Evolutionary conservation across 2,797 vertebrate genomes (phyloP).

Genomic region (Cyclura pinguis): DNA sequence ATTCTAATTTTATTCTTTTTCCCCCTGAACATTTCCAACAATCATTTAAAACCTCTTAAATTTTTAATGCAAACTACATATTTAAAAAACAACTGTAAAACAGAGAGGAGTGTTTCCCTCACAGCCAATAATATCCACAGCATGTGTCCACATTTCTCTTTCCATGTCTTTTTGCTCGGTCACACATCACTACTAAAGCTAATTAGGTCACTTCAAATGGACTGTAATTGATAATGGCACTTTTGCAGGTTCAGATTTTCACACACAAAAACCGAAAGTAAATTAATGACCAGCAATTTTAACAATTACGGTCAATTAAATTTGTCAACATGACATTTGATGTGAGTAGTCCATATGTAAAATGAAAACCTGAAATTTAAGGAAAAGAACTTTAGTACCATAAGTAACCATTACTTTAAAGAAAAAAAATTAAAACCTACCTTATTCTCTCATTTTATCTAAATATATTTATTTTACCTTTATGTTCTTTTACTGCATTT

Average conservation of each 20-base stretch:
- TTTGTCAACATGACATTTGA: constrained; percentile 77
- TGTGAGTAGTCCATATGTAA: constrained; percentile 73
- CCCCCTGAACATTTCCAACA: not conserved
- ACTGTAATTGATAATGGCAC: constrained; percentile 87
- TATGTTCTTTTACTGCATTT: not conserved
- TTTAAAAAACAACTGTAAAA: constrained; percentile 69
- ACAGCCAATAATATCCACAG: constrained; percentile 82
- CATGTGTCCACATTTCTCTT: constrained; percentile 80
- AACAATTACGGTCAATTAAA: constrained; percentile 89
- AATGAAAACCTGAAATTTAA: constrained; percentile 65
- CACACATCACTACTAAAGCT: constrained; percentile 86
- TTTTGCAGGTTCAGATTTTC: constrained; percentile 82
- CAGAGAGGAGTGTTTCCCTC: constrained; percentile 85
- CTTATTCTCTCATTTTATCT: not conserved
- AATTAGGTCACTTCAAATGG: constrained; percentile 87
- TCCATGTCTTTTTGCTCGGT: constrained; percentile 81
- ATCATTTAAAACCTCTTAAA: constrained; percentile 68
- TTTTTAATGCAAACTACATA: constrained; percentile 65
- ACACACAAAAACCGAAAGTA: constrained; percentile 82
- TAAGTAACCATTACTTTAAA: constrained; percentile 19
- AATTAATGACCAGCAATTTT: constrained; percentile 90
- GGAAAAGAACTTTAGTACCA: constrained; percentile 35
- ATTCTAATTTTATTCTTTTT: constrained; percentile 42
- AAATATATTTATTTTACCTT: not conserved
- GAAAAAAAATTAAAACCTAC: constrained; percentile 15